Percentiles rank a stretch among this genome's conserved stretches.
phyloP scores from a whole-genome alignment of 2,888 invertebrate species.

The Clostera curtula region DNA sequence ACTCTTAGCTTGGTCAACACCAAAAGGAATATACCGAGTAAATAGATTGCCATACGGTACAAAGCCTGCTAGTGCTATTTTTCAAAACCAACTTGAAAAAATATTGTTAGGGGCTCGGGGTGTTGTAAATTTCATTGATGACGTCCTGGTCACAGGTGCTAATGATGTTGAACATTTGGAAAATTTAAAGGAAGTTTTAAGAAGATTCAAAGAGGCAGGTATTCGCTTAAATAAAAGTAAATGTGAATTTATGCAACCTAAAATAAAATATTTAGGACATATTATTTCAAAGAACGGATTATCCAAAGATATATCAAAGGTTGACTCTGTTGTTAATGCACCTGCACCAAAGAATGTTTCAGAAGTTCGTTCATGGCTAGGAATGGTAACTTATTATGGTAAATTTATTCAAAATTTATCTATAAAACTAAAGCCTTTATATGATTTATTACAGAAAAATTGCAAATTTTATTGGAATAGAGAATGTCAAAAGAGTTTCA shows the following conservation, averaged over 20 bases:
- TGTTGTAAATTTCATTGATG: conserved; percentile 20
- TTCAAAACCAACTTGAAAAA: conserved; percentile 32
- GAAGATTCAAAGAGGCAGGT: conserved; percentile 12
- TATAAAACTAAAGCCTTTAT: conserved; percentile 12
- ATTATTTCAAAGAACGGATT: conserved; percentile 6
- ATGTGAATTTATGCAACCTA: conserved; percentile 1
- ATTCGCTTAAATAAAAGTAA: conserved; percentile 5
- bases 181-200: conserved; percentile 12
- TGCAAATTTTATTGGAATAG: conserved; percentile 8
- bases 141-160: conserved; percentile 17
- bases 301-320: conserved; percentile 10
- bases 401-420: conserved; percentile 22
- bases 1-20: conserved; percentile 22
- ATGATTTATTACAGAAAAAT: conserved; percentile 7
- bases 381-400: conserved; percentile 22
- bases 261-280: conserved; percentile 5
- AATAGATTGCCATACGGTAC: conserved; percentile 27
- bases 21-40: conserved; percentile 24
- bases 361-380: conserved; percentile 20
- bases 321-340: conserved; percentile 18
- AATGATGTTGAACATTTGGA: conserved; percentile 4
- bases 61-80: conserved; percentile 29
- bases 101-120: conserved; percentile 18
- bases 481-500: conserved; percentile 5
- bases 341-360: conserved; percentile 12